Evolutionary conservation across 2,113 vertebrate genomes (phyloP).

Genomic region (Centropus unirufus): DNA sequence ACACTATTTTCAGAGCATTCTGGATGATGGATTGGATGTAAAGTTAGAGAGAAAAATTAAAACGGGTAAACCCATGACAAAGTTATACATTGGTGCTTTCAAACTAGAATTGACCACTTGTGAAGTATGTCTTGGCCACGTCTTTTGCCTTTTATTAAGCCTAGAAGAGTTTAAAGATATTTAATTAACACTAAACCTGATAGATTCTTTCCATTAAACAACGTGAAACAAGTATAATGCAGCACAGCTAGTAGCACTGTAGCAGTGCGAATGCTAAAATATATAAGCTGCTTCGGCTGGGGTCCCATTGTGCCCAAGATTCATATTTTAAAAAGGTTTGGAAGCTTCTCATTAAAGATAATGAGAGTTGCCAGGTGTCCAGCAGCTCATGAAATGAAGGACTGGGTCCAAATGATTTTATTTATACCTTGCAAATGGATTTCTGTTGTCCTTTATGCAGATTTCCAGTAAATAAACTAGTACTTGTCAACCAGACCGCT

Average conservation of each 20-base stretch:
- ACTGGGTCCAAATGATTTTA: not conserved
- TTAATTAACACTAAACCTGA: conserved; percentile 41
- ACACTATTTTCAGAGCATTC: not conserved
- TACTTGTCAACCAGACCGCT: not conserved
- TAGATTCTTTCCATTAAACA: conserved; percentile 38
- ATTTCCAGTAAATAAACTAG: conserved; percentile 34
- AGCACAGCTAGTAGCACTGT: not conserved
- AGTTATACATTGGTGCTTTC: not conserved
- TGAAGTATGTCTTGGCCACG: not conserved
- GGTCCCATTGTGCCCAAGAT: not conserved
- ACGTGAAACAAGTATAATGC: conserved; percentile 3
- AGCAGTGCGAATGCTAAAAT: not conserved
- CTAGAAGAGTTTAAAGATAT: conserved; percentile 17
- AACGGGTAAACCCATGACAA: conserved; percentile 17
- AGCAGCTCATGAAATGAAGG: conserved; percentile 31
- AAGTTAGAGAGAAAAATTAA: conserved; percentile 44
- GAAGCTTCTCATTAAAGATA: conserved; percentile 54
- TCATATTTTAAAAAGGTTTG: conserved; percentile 22
- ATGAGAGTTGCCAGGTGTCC: conserved; percentile 43
- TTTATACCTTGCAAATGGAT: not conserved
- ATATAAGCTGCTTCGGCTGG: not conserved
- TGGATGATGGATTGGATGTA: conserved; percentile 1
- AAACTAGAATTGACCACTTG: conserved; percentile 7
- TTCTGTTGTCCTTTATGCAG: conserved; percentile 20
- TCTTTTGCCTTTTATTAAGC: conserved; percentile 23